Conservation (phyloP, 1,140 invertebrate species). For the Cydia fagiglandana region DNA sequence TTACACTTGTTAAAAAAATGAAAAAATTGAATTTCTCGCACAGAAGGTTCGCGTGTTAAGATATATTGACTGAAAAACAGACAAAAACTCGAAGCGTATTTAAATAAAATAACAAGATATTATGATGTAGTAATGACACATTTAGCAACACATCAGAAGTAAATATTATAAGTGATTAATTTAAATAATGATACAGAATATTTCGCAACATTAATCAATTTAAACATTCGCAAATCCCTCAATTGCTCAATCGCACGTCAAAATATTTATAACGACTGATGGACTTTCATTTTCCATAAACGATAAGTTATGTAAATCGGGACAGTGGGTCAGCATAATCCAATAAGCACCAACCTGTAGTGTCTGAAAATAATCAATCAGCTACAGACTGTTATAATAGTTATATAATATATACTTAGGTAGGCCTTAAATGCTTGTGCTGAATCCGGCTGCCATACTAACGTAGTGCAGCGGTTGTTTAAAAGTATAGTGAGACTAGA, state of each 20-base stretch:
- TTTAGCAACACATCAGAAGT: no score
- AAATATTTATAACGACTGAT: constrained; percentile 25
- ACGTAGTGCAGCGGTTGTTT: background rate
- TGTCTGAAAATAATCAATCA: constrained; percentile 22
- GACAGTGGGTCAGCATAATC: constrained; percentile 29
- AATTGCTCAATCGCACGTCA: constrained; percentile 20
- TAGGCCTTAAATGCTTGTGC: background rate
- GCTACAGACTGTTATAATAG: background rate
- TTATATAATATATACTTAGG: background rate
- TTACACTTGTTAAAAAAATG: no score
- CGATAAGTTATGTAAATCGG: constrained; percentile 28
- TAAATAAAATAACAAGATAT: no score
- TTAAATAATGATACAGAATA: background rate
- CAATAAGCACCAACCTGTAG: constrained; percentile 30
- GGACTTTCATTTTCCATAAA: constrained; percentile 28
- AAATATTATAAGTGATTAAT: background rate
- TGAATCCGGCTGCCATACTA: constrained; percentile 9
- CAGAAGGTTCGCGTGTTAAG: no score
- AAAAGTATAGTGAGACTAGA: no score
- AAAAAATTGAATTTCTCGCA: no score
- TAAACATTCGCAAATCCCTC: background rate
- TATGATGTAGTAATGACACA: no score
- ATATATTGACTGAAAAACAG: no score
- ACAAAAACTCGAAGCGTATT: no score
- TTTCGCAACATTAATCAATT: background rate